These are phyloP conservation scores for Vulpes vulpes DNA, from an alignment of 2,113 vertebrate species.

Conservation along the genomic window DNA sequence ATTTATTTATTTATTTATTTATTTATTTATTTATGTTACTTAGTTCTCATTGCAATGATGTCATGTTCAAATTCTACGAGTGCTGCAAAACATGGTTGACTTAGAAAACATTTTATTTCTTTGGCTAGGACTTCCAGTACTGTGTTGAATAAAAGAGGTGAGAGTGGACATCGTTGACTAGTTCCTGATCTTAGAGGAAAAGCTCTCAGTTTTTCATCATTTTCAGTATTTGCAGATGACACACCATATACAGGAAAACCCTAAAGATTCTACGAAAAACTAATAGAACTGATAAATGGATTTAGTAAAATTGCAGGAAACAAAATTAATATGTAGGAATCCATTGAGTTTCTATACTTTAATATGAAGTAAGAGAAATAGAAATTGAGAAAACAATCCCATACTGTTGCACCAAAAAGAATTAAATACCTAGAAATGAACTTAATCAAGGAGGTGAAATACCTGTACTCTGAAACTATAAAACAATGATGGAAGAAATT, in stretches of 20 bases:
- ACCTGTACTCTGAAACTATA: not conserved
- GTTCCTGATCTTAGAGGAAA: not conserved
- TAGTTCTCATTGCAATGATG: not conserved
- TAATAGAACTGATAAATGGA: not conserved
- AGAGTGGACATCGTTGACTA: not conserved
- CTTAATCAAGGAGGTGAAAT: not conserved
- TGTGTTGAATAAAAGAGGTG: not conserved
- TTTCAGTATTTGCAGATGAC: not conserved
- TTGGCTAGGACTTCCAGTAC: not conserved
- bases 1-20: not conserved
- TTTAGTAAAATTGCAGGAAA: not conserved
- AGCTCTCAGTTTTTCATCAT: not conserved
- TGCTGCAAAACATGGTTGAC: not conserved
- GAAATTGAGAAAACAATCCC: not conserved
- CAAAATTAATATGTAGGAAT: not conserved
- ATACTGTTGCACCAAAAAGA: not conserved
- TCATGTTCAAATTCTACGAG: not conserved
- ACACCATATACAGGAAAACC: not conserved
- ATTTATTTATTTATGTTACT: not conserved
- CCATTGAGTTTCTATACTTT: not conserved
- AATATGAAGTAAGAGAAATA: not conserved
- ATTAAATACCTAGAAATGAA: not conserved
- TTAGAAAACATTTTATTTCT: not conserved
- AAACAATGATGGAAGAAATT: not conserved
- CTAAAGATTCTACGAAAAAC: not conserved